phyloP scores from a whole-genome alignment of 2,113 vertebrate species.

The Melanocharis versteri region DNA sequence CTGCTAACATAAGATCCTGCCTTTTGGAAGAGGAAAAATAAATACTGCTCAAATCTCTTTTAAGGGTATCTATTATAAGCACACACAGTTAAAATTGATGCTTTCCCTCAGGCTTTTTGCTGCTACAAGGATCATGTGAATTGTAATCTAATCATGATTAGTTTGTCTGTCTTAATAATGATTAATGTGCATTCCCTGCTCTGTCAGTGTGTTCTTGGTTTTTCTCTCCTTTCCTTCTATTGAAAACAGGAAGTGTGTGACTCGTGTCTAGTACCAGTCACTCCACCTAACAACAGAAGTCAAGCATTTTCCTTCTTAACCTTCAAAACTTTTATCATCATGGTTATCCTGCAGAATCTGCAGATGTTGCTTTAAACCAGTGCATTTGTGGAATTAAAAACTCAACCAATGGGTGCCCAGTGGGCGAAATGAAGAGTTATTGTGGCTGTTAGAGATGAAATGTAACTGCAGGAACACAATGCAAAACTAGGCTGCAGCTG shows the following conservation, averaged over 20 bases:
- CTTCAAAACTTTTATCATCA: background rate
- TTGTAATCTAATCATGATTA: background rate
- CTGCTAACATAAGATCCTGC: background rate
- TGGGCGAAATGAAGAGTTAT: background rate
- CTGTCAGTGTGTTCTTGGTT: background rate
- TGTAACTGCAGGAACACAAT: constrained; percentile 68
- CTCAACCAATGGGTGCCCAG: background rate
- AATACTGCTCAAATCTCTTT: background rate
- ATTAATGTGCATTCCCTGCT: background rate
- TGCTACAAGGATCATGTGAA: constrained; percentile 10
- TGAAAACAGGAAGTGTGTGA: background rate
- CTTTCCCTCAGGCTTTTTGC: background rate
- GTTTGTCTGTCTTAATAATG: constrained; percentile 15
- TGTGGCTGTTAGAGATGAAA: background rate
- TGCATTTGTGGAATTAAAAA: background rate
- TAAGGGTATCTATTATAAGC: background rate
- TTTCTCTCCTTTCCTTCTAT: background rate
- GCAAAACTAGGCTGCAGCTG: constrained; percentile 72
- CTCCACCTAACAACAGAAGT: constrained; percentile 20
- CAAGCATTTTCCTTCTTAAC: background rate
- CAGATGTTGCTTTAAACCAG: background rate
- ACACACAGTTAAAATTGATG: background rate
- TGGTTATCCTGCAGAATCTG: background rate
- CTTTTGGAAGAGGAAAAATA: background rate
- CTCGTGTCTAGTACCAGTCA: background rate